These are phyloP conservation scores for Aldabrachelys gigantea DNA, from an alignment of 2,113 vertebrate genomes.

Conservation along the genomic window DNA sequence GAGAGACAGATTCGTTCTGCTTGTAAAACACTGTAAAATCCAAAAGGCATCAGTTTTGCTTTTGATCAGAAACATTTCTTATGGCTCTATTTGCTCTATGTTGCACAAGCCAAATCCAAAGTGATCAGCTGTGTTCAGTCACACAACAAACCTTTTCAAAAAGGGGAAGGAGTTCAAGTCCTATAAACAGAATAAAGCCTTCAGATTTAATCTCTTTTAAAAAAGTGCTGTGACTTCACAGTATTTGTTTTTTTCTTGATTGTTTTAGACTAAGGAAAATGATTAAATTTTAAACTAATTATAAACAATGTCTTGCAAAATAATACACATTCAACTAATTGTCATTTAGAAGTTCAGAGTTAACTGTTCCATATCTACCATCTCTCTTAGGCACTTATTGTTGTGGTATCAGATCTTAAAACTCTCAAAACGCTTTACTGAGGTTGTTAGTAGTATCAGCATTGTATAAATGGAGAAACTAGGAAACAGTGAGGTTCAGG, in stretches of 20 bases:
- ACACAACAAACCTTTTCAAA: not conserved
- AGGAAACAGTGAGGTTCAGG: not conserved
- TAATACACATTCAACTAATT: slow-evolving; percentile 6
- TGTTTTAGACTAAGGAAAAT: not conserved
- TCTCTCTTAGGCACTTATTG: not conserved
- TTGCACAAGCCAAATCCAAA: not conserved
- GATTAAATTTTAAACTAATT: not conserved
- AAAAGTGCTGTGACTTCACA: not conserved
- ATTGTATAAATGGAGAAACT: slow-evolving; percentile 38
- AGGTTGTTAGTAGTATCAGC: not conserved
- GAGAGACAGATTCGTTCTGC: not conserved
- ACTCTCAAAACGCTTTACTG: not conserved
- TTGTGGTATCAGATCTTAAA: not conserved
- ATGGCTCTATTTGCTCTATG: not conserved
- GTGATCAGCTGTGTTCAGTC: not conserved
- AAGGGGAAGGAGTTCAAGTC: not conserved
- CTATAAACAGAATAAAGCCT: not conserved
- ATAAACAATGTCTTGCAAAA: not conserved
- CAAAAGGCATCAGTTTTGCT: not conserved
- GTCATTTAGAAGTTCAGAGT: slow-evolving; percentile 31
- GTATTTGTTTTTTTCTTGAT: not conserved
- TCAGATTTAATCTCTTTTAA: not conserved
- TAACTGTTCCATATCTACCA: not conserved
- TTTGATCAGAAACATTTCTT: not conserved
- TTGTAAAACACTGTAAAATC: not conserved